These are phyloP conservation scores for Polypterus bichir DNA, from an alignment of 2,113 vertebrate species.

Conservation along the genomic window DNA sequence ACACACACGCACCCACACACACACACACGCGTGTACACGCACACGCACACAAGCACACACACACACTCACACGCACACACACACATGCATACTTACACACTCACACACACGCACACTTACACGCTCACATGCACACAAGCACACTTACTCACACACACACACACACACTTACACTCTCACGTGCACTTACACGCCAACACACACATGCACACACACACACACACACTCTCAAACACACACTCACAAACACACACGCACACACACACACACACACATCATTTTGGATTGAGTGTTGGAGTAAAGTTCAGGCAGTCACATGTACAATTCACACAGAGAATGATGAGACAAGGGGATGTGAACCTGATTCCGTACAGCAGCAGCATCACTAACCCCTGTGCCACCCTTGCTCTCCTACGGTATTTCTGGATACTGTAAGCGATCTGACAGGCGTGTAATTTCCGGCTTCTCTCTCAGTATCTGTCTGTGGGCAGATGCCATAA, in stretches of 20 bases:
- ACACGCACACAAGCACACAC: neutral
- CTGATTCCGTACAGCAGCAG: too few species aligned
- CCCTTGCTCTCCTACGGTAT: too few species aligned
- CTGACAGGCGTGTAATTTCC: too few species aligned
- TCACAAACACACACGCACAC: too few species aligned
- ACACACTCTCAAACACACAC: neutral
- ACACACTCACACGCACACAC: neutral
- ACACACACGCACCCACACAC: neutral
- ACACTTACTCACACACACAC: neutral
- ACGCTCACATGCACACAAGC: neutral
- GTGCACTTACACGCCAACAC: neutral
- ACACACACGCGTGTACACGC: conserved; percentile 1
- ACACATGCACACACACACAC: neutral
- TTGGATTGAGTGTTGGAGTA: too few species aligned
- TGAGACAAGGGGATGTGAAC: too few species aligned
- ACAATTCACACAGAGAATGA: too few species aligned
- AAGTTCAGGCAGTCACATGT: too few species aligned
- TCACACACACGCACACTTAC: neutral
- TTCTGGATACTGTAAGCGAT: too few species aligned
- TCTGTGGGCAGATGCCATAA: too few species aligned
- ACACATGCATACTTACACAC: neutral
- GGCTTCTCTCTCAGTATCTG: too few species aligned
- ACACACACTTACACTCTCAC: neutral
- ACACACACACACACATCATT: neutral
- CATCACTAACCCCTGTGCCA: too few species aligned